Percentiles rank a stretch among this genome's conserved stretches.
These are phyloP conservation scores for Pterostichus madidus DNA, from an alignment of 2,888 invertebrate genomes.

Conservation along the genomic window DNA sequence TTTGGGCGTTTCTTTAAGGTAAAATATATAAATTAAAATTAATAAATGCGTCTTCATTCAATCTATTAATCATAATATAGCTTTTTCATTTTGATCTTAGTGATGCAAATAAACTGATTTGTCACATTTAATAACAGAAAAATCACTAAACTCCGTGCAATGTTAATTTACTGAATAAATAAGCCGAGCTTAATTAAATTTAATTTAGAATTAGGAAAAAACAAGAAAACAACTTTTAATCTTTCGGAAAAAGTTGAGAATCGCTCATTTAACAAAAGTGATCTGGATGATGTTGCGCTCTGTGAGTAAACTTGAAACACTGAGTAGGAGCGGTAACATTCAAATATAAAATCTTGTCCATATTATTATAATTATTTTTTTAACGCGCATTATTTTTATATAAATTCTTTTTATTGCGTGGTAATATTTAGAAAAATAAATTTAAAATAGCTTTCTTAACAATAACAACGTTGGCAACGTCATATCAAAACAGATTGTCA, in stretches of 20 bases:
- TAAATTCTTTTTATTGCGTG: not conserved
- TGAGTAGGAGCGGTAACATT: not conserved
- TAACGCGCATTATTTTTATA: not conserved
- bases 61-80: not conserved
- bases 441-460: slow-evolving; percentile 10
- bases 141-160: too few species aligned
- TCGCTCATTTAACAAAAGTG: not conserved
- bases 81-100: too few species aligned
- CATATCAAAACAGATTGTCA: not conserved
- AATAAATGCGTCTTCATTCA: not conserved
- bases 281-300: slow-evolving; percentile 44
- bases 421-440: not conserved
- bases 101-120: too few species aligned
- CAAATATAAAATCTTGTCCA: not conserved
- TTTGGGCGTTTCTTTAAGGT: not conserved
- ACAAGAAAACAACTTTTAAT: not conserved
- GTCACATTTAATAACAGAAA: too few species aligned
- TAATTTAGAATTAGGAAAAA: not conserved
- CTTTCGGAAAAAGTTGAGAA: not conserved
- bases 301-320: not conserved
- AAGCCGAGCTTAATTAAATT: not conserved
- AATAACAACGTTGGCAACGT: slow-evolving; percentile 9
- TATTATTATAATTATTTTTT: not conserved
- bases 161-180: too few species aligned
- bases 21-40: not conserved